Evolutionary conservation across 2,113 vertebrate genomes (phyloP).

Genomic region (Poicephalus meyeri): DNA sequence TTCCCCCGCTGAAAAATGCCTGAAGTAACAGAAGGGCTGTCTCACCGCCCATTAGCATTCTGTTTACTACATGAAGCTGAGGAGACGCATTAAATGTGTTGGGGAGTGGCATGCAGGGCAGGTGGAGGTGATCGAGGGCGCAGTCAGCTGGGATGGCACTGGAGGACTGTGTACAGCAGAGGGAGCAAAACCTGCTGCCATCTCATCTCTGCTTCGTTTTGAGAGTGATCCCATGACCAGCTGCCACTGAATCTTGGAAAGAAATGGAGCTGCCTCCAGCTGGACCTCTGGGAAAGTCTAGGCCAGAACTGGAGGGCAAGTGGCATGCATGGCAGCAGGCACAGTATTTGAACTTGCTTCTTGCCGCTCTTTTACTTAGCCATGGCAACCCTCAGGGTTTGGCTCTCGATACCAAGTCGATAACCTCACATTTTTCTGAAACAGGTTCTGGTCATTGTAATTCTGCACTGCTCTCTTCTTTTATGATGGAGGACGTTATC

Average conservation of each 20-base stretch:
- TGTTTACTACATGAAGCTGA: background rate
- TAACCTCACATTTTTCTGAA: background rate
- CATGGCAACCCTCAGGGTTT: background rate
- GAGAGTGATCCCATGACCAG: background rate
- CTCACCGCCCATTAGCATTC: background rate
- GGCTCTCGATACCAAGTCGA: fast-evolving
- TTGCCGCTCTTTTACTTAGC: background rate
- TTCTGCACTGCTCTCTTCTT: background rate
- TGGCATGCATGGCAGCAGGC: fast-evolving
- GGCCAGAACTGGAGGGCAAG: background rate
- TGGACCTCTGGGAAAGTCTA: background rate
- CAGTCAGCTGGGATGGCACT: background rate
- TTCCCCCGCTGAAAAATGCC: background rate
- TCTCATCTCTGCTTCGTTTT: background rate
- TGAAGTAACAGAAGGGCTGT: background rate
- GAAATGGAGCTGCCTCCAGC: background rate
- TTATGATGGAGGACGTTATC: background rate
- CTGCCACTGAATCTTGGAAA: background rate
- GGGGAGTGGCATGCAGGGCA: background rate
- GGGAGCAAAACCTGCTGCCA: constrained; percentile 47
- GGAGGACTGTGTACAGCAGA: constrained; percentile 51
- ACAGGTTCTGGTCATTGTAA: background rate
- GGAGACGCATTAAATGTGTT: background rate
- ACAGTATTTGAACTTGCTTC: background rate
- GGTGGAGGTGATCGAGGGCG: background rate